Evolutionary conservation across 2,888 invertebrate genomes (phyloP).

Genomic region (Octonoba sinensis): DNA sequence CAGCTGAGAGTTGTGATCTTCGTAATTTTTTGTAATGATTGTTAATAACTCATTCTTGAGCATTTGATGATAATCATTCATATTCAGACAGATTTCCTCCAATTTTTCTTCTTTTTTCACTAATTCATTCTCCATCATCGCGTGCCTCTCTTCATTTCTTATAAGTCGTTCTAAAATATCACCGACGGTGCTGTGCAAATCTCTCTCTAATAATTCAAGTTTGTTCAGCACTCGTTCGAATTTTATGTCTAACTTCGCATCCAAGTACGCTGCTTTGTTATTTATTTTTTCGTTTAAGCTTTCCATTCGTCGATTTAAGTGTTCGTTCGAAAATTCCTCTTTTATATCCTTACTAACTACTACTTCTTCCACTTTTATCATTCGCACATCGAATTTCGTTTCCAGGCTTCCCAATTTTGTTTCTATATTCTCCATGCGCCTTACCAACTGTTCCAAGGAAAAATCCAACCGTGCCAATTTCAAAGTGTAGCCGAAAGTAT

Average conservation of each 20-base stretch:
- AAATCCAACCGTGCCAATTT: constrained; percentile 69
- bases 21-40: constrained; percentile 24
- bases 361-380: constrained; percentile 64
- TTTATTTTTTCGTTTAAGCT: constrained; percentile 59
- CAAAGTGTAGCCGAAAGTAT: constrained; percentile 61
- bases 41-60: constrained; percentile 49
- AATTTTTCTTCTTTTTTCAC: constrained; percentile 28
- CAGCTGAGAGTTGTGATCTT: constrained; percentile 12
- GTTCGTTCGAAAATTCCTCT: constrained; percentile 63
- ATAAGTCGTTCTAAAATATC: constrained; percentile 61
- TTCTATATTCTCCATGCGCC: constrained; percentile 73
- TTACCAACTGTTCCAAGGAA: constrained; percentile 70
- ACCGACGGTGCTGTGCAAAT: constrained; percentile 56
- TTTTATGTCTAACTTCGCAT: constrained; percentile 58
- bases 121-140: constrained; percentile 32
- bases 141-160: constrained; percentile 61
- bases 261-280: constrained; percentile 59
- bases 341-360: constrained; percentile 59
- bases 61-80: constrained; percentile 38
- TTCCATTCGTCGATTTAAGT: constrained; percentile 57
- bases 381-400: constrained; percentile 66
- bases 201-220: constrained; percentile 62
- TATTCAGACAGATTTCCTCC: constrained; percentile 26
- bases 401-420: constrained; percentile 72
- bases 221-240: constrained; percentile 50